These are phyloP conservation scores for Craterocephalus amniculus DNA, from an alignment of 2,797 vertebrate species.

Conservation along the genomic window DNA sequence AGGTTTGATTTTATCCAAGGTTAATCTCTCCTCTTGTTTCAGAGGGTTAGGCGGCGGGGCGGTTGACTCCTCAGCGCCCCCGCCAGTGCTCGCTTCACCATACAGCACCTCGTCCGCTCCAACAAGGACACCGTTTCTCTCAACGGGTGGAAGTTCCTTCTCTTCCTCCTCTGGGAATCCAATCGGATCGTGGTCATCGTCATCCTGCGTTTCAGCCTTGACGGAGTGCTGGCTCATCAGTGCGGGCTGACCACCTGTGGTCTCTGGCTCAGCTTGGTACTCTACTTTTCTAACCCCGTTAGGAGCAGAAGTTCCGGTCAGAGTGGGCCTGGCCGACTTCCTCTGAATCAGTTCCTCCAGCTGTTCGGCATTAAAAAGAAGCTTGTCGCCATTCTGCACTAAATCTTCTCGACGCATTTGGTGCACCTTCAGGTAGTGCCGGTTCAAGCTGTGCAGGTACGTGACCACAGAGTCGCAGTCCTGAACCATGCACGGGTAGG, in stretches of 20 bases:
- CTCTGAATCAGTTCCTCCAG: constrained; percentile 85
- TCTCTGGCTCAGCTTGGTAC: constrained; percentile 74
- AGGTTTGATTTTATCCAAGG: constrained; percentile 72
- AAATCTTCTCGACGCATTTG: constrained; percentile 82
- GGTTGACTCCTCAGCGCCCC: constrained; percentile 58
- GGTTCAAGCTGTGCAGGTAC: constrained; percentile 87
- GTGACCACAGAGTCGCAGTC: constrained; percentile 93
- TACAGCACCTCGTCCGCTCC: constrained; percentile 80
- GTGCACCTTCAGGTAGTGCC: constrained; percentile 91
- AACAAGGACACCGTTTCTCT: constrained; percentile 71
- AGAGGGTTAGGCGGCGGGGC: constrained; percentile 32
- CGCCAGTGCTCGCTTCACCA: constrained; percentile 69
- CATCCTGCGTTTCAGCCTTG: constrained; percentile 55
- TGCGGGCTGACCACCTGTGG: constrained; percentile 52
- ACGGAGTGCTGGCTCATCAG: constrained; percentile 76
- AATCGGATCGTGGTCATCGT: constrained; percentile 51
- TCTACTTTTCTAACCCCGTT: constrained; percentile 80
- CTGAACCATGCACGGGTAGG: constrained; percentile 95
- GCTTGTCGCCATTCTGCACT: constrained; percentile 78
- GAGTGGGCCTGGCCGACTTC: constrained; percentile 75
- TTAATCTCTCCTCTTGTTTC: constrained; percentile 67
- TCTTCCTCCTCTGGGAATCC: constrained; percentile 64
- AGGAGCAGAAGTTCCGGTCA: constrained; percentile 52
- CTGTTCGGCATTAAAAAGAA: constrained; percentile 83
- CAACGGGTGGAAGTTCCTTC: constrained; percentile 55